Evolutionary conservation across 2,113 vertebrate genomes (phyloP).

Genomic region (Rhipidura dahli): DNA sequence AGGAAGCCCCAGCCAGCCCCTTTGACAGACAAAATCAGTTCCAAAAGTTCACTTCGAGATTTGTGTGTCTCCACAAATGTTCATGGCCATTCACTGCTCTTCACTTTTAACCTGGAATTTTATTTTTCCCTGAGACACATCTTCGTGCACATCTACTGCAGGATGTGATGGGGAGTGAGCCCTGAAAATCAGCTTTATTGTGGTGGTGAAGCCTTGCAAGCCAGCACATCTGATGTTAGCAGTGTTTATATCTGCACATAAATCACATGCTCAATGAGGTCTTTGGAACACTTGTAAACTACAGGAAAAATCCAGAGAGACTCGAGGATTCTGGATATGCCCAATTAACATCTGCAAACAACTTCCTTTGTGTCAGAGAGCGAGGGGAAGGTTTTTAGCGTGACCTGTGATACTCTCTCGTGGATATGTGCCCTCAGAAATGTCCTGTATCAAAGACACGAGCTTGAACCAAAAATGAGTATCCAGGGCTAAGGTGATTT

Average conservation of each 20-base stretch:
- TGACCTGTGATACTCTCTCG: background rate
- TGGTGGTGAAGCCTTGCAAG: background rate
- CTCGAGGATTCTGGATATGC: background rate
- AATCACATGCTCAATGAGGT: background rate
- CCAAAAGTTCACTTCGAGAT: background rate
- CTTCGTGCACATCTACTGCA: too few relatives aligned
- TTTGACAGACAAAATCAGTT: background rate
- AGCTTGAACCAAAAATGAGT: background rate
- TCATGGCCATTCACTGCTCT: background rate
- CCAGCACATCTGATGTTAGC: background rate
- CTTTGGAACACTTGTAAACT: background rate
- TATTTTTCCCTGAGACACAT: background rate
- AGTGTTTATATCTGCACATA: background rate
- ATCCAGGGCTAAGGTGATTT: conserved; percentile 24
- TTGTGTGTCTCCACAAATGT: background rate
- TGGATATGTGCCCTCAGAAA: background rate
- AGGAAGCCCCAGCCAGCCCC: background rate
- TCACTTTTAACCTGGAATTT: background rate
- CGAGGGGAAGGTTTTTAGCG: background rate
- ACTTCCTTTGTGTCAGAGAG: background rate
- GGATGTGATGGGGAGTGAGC: too few relatives aligned
- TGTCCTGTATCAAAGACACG: background rate
- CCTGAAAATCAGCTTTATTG: background rate
- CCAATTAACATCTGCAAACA: background rate
- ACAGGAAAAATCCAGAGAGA: background rate